These are phyloP conservation scores for Boleophthalmus pectinirostris DNA, from an alignment of 2,113 vertebrate species.

Conservation along the genomic window DNA sequence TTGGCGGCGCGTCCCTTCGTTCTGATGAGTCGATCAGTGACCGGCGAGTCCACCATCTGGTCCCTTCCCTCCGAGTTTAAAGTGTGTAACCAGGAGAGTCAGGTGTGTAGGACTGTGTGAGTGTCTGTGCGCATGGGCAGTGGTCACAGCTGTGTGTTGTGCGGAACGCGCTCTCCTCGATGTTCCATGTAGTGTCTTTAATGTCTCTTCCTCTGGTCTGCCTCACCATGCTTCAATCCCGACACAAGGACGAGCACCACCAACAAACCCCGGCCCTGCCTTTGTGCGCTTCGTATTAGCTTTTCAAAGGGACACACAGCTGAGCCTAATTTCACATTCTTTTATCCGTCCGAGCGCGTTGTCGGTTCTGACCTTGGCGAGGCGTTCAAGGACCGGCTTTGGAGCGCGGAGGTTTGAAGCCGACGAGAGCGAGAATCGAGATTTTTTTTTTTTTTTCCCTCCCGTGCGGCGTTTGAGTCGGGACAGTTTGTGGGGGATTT, in stretches of 20 bases:
- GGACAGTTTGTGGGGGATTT: neutral
- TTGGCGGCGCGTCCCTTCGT: neutral
- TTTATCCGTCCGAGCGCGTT: neutral
- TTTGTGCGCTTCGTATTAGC: neutral
- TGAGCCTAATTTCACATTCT: neutral
- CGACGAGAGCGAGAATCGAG: neutral
- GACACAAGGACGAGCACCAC: neutral
- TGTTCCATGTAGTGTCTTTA: conserved; percentile 60
- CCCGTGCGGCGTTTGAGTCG: neutral
- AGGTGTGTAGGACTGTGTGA: conserved; percentile 36
- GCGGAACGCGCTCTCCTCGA: conserved; percentile 58
- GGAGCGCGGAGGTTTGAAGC: neutral
- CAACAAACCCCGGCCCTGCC: neutral
- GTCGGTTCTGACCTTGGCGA: neutral
- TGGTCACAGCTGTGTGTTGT: conserved; percentile 35
- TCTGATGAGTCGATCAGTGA: neutral
- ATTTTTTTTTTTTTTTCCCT: no score
- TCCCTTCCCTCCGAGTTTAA: neutral
- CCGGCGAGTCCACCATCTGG: neutral
- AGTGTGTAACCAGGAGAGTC: conserved; percentile 26
- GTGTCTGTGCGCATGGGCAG: conserved; percentile 27
- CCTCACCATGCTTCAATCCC: conserved; percentile 93
- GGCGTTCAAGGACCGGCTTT: conserved; percentile 3
- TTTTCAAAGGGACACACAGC: neutral
- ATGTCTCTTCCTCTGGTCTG: conserved; percentile 66